These are phyloP conservation scores for Geotrypetes seraphini DNA, from an alignment of 2,797 vertebrate species.

Conservation along the genomic window DNA sequence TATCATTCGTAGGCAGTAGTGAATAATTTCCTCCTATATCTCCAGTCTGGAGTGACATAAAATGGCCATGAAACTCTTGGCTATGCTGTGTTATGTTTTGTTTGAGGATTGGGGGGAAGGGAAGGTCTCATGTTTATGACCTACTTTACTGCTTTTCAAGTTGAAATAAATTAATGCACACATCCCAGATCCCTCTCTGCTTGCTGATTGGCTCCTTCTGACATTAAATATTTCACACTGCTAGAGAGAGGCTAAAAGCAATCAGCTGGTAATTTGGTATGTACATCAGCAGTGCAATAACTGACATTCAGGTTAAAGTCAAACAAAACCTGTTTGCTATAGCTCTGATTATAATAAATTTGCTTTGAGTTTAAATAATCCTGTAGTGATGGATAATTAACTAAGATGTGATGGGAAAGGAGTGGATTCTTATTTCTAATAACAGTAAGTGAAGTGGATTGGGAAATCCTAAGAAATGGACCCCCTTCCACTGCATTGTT, in stretches of 20 bases:
- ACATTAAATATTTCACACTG: conserved; percentile 36
- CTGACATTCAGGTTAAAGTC: conserved; percentile 26
- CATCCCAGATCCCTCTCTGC: conserved; percentile 18
- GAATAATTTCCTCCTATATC: conserved; percentile 22
- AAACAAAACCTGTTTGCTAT: conserved; percentile 29
- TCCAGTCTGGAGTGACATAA: conserved; percentile 9
- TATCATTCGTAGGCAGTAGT: conserved; percentile 15
- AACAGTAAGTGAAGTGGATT: conserved; percentile 15
- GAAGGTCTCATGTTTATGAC: conserved; percentile 26
- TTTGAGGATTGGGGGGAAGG: conserved; percentile 9
- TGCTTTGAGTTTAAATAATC: conserved; percentile 31
- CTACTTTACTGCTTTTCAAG: conserved; percentile 33
- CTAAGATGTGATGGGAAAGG: conserved; percentile 21
- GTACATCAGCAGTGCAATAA: conserved; percentile 25
- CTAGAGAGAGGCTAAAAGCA: conserved; percentile 28
- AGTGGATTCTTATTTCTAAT: conserved; percentile 9
- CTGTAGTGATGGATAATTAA: conserved; percentile 26
- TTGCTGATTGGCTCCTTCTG: conserved; percentile 31
- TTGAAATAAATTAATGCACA: conserved; percentile 32
- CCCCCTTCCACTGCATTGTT: too few relatives aligned
- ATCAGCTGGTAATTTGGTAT: conserved; percentile 26
- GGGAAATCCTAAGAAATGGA: too few relatives aligned
- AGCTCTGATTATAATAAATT: conserved; percentile 29
- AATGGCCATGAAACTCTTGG: conserved; percentile 6
- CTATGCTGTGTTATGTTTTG: conserved; percentile 20